Evolutionary conservation across 2,113 vertebrate genomes (phyloP), one percentile per base, ranked within the genome.

Genomic region (Salminus brasiliensis): DNA sequence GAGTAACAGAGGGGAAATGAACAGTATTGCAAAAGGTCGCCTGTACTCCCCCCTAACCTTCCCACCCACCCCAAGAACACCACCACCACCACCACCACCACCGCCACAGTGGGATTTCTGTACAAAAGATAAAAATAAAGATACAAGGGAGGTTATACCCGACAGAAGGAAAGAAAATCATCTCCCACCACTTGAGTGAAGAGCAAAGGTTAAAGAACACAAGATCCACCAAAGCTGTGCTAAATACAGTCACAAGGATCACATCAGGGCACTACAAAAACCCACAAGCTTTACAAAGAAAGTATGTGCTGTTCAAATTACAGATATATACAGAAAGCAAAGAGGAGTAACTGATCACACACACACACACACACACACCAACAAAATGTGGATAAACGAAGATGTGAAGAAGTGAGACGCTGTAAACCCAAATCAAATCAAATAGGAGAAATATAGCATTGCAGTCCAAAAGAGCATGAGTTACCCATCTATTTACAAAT

Each of bases 401-500:
- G 43, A 95, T 89, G n/a, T n/a, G n/a, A n/a, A n/a, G 76, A 89
- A 92, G 91, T 92, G 68, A 85, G 83, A 66, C 76, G 29, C 29
- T 30, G 63, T 12, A 45, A 86, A 76, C 85, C 79, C 57, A 85
- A 87, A n/a, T n/a, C n/a, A n/a, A 7, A 15, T 11, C 4, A 15
- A 5, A 7, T 47, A 60, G 36, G 67, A 4, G 3, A 23, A 25
- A 25, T 1, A 4, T 9, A 41, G 36, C 34, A 76, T 27, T 72
- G 60, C 72, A 81, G 69, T 80, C 83, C 69, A 89, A 89, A 86
- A 82, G 80, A 87, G 71, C 82, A 90, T 85, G 78, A 30, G 78
- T 79, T 89, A 89, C 90, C 89, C 84, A 89, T 92, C 91, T 96
- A 97, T 98, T 95, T 97, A 98, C 96, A 98, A 95, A 96, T 93